phyloP scores from a whole-genome alignment of 2,113 vertebrate species.

The Cisticola juncidis region DNA sequence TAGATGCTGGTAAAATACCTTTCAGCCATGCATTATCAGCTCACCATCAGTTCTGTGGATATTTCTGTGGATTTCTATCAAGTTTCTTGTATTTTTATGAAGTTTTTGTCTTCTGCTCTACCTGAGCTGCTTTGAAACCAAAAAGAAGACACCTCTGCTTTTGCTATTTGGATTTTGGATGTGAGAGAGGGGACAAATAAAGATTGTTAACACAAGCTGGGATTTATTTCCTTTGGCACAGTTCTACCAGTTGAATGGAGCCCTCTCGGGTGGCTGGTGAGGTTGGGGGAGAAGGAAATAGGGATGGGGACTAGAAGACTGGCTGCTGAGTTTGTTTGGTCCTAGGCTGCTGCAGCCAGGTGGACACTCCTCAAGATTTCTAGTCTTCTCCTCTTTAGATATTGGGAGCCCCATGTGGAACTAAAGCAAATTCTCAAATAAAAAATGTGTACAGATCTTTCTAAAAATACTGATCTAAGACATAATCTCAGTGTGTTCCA shows the following conservation, averaged over 20 bases:
- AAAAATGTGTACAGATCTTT: background rate
- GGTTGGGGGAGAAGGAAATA: background rate
- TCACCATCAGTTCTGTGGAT: background rate
- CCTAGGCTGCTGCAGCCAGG: background rate
- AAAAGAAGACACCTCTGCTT: background rate
- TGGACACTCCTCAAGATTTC: background rate
- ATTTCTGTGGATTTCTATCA: conserved; percentile 30
- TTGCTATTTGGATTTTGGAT: conserved; percentile 3
- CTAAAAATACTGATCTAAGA: background rate
- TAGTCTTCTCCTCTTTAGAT: background rate
- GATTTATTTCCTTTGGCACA: background rate
- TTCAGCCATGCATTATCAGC: background rate
- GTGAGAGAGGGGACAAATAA: conserved; percentile 11
- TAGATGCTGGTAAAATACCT: conserved; percentile 19
- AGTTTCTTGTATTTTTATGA: conserved; percentile 19
- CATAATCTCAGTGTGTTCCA: background rate
- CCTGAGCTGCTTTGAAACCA: conserved; percentile 4
- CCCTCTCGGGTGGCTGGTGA: background rate
- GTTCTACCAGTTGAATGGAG: rapidly evolving
- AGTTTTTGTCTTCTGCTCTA: conserved; percentile 15
- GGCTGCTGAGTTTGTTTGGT: background rate
- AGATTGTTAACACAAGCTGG: background rate
- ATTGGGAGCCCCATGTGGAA: background rate
- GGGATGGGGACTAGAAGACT: background rate
- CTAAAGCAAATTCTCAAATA: background rate